Evolutionary conservation across 2,113 vertebrate species (phyloP).

Genomic region (Saguinus midas): DNA sequence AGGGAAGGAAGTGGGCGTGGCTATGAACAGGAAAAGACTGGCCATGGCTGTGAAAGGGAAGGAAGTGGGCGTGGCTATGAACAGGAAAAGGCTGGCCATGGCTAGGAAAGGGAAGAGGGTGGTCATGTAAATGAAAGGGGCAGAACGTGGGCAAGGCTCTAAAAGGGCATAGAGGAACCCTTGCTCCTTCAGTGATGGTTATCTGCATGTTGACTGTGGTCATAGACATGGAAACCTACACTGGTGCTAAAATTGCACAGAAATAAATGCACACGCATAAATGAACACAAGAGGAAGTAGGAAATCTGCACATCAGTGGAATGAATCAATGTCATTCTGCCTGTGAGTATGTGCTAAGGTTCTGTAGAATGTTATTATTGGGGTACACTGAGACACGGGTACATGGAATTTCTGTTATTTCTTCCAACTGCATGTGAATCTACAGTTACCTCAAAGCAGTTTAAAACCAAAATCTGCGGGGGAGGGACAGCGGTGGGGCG

Average conservation of each 20-base stretch:
- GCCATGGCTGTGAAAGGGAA: too few relatives aligned
- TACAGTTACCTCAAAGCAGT: background rate
- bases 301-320: rapidly evolving
- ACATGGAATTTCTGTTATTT: rapidly evolving
- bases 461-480: background rate
- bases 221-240: rapidly evolving
- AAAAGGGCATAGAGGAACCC: background rate
- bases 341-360: background rate
- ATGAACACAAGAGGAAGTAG: too few relatives aligned
- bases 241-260: rapidly evolving
- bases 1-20: background rate
- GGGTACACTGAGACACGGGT: rapidly evolving
- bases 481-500: too few relatives aligned
- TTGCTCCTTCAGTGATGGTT: background rate
- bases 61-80: background rate
- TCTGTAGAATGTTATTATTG: background rate
- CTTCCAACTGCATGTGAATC: background rate
- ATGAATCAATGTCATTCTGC: rapidly evolving
- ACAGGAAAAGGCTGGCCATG: background rate
- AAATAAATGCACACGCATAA: rapidly evolving
- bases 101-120: too few relatives aligned
- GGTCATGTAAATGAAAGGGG: background rate
- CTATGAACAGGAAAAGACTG: background rate
- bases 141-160: too few relatives aligned
- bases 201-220: background rate